phyloP scores from a whole-genome alignment of 2,797 vertebrate genomes.

The Micropoecilia bifurca region DNA sequence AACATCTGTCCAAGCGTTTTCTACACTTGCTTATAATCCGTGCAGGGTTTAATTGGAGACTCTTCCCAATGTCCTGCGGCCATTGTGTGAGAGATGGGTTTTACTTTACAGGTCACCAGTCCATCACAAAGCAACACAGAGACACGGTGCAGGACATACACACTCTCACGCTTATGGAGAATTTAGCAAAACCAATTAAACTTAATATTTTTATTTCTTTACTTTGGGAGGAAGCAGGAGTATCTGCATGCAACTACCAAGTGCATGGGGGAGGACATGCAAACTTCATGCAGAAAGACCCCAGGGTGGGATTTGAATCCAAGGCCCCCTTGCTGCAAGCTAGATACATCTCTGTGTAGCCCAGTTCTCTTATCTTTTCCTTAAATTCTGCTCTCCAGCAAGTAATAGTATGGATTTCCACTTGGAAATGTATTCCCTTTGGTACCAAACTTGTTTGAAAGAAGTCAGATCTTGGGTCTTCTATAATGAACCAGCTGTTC shows the following conservation, averaged over 20 bases:
- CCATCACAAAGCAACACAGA: neutral
- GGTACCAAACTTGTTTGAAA: constrained; percentile 4
- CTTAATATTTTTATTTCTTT: neutral
- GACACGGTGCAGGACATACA: neutral
- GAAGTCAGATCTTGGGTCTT: constrained; percentile 28
- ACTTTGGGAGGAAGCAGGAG: neutral
- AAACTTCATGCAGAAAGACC: neutral
- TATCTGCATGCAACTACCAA: neutral
- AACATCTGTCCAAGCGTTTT: neutral
- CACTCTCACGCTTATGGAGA: neutral
- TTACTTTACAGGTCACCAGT: neutral
- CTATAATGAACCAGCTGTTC: constrained; percentile 4
- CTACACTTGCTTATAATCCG: neutral
- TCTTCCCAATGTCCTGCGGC: no score
- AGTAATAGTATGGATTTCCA: neutral
- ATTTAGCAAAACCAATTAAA: neutral
- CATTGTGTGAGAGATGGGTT: neutral
- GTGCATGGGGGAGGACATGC: neutral
- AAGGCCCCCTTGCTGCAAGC: neutral
- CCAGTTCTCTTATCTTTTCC: neutral
- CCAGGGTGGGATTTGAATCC: neutral
- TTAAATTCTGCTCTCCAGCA: constrained; percentile 14
- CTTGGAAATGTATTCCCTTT: constrained; percentile 37
- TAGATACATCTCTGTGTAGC: neutral
- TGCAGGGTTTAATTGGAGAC: neutral